Evolutionary conservation across 2,797 vertebrate species (phyloP).

Genomic region (Champsocephalus esox): DNA sequence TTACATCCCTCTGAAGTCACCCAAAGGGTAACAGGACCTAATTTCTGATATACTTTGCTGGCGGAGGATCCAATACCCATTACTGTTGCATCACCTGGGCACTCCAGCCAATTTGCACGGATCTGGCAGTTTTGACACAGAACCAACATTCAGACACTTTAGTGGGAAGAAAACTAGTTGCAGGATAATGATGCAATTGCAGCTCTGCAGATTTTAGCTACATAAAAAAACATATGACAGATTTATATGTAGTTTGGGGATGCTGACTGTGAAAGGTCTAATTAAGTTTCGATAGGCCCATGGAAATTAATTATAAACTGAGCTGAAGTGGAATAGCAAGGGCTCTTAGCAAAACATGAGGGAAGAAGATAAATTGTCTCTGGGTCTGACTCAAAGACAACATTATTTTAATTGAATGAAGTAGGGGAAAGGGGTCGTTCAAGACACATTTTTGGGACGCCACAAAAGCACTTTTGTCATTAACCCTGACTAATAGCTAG

Average conservation of each 20-base stretch:
- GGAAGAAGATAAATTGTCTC: background rate
- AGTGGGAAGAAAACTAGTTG: constrained; percentile 3
- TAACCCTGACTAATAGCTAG: background rate
- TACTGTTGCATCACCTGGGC: constrained; percentile 36
- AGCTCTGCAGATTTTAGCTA: constrained; percentile 5
- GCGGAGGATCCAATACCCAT: constrained; percentile 34
- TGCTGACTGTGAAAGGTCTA: constrained; percentile 8
- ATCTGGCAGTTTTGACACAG: constrained; percentile 29
- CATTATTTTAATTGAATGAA: background rate
- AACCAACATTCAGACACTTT: constrained; percentile 11
- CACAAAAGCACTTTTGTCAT: background rate
- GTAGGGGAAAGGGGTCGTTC: background rate
- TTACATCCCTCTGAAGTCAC: constrained; percentile 12
- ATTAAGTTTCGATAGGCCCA: constrained; percentile 22
- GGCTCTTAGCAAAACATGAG: background rate
- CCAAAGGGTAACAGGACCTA: constrained; percentile 5
- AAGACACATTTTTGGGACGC: background rate
- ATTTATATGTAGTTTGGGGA: constrained; percentile 20
- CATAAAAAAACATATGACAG: constrained; percentile 27
- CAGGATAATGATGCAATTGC: constrained; percentile 30
- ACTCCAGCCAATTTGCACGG: constrained; percentile 1
- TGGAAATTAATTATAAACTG: constrained; percentile 9
- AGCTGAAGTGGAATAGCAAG: background rate
- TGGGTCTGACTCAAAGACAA: background rate
- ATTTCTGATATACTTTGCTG: constrained; percentile 30